phyloP scores from a whole-genome alignment of 2,888 invertebrate genomes.

The Arge pagana region DNA sequence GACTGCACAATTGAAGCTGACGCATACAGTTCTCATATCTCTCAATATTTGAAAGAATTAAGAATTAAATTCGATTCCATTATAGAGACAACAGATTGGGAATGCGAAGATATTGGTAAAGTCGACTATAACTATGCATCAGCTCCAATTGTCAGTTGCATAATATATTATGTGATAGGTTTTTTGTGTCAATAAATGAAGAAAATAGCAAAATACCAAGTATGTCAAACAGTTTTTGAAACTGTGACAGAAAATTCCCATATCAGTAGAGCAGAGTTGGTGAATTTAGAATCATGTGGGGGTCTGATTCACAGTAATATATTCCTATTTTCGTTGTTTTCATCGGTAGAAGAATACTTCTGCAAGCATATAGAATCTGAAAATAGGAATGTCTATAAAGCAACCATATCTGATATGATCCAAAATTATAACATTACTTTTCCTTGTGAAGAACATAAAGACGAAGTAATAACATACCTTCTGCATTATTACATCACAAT shows the following conservation, averaged over 20 bases:
- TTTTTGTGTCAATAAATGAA: not conserved
- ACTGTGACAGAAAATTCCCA: not conserved
- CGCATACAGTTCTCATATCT: not conserved
- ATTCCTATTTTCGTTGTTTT: not conserved
- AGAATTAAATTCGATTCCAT: not conserved
- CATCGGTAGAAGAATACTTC: not conserved
- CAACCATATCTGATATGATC: not conserved
- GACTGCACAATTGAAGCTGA: constrained; percentile 15
- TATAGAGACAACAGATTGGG: not conserved
- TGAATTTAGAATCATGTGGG: constrained; percentile 1
- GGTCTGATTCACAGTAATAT: not conserved
- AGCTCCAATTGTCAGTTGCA: not conserved
- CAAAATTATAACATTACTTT: not conserved
- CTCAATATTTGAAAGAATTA: not conserved
- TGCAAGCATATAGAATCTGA: not conserved
- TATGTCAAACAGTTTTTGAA: not conserved
- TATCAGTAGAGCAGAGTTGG: not conserved
- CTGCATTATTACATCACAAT: constrained; percentile 4
- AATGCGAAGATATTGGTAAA: not conserved
- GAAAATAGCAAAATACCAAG: not conserved
- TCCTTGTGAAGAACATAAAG: not conserved
- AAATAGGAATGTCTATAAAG: not conserved
- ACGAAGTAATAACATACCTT: not conserved
- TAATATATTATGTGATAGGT: constrained; percentile 3
- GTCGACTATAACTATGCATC: not conserved